Percentiles rank a stretch among this genome's conserved stretches.
These are phyloP conservation scores for Tetrax tetrax DNA, from an alignment of 2,113 vertebrate species.

Conservation along the genomic window DNA sequence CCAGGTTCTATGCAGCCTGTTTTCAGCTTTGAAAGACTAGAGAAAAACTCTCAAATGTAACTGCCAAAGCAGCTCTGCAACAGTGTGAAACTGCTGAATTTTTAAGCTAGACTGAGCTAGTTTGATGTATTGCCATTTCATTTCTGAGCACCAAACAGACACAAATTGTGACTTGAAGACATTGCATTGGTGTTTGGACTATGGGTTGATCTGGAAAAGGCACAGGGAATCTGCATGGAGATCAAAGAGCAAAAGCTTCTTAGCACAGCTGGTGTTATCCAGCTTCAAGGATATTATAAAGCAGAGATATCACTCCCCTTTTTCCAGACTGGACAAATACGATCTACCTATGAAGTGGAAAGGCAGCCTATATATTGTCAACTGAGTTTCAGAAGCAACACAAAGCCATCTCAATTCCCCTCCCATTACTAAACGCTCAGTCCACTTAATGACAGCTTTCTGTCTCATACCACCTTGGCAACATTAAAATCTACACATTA, in stretches of 20 bases:
- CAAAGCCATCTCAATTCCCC: not conserved
- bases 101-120: not conserved
- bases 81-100: not conserved
- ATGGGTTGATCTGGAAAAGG: not conserved
- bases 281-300: not conserved
- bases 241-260: slow-evolving; percentile 1
- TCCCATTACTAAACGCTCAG: not conserved
- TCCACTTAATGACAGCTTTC: not conserved
- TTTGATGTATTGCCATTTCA: not conserved
- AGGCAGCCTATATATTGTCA: not conserved
- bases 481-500: not conserved
- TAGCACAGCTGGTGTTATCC: not conserved
- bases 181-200: not conserved
- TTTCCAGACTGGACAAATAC: not conserved
- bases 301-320: not conserved
- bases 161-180: not conserved
- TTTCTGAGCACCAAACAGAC: not conserved
- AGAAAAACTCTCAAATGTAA: not conserved
- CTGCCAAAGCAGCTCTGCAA: not conserved
- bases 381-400: not conserved
- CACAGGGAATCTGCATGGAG: not conserved
- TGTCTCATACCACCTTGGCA: not conserved
- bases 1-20: not conserved
- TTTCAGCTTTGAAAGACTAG: not conserved
- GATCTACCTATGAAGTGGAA: not conserved